phyloP scores from a whole-genome alignment of 2,888 invertebrate genomes.

The Maniola hyperantus region DNA sequence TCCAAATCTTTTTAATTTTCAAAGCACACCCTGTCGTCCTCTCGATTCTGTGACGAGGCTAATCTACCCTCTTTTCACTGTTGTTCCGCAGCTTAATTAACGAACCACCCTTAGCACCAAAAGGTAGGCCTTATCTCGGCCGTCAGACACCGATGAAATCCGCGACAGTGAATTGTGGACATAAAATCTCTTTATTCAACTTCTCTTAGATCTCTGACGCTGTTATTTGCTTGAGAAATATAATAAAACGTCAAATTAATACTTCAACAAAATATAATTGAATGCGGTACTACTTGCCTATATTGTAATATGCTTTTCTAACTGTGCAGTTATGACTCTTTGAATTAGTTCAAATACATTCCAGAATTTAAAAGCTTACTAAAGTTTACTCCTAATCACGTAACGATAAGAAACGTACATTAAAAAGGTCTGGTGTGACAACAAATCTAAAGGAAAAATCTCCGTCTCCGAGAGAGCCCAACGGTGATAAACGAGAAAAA shows the following conservation, averaged over 20 bases:
- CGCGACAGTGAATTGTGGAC: conserved; percentile 37
- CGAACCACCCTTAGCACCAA: conserved; percentile 43
- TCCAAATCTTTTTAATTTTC: conserved; percentile 29
- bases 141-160: conserved; percentile 44
- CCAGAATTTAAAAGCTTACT: conserved; percentile 12
- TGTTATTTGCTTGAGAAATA: conserved; percentile 19
- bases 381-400: conserved; percentile 67
- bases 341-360: conserved; percentile 4
- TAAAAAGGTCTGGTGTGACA: conserved; percentile 83
- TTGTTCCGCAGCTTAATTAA: conserved; percentile 45
- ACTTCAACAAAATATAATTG: conserved; percentile 9
- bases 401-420: conserved; percentile 80
- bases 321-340: background rate
- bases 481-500: conserved; percentile 83
- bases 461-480: conserved; percentile 81
- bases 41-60: conserved; percentile 42
- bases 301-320: background rate
- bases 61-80: conserved; percentile 45
- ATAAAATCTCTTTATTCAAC: conserved; percentile 37
- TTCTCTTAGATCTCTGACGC: conserved; percentile 30
- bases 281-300: background rate
- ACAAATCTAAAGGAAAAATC: conserved; percentile 83
- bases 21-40: conserved; percentile 27
- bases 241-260: conserved; percentile 16
- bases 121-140: conserved; percentile 45